These are phyloP conservation scores for Chlamydotis undulata DNA, from an alignment of 2,113 vertebrate genomes.

Conservation along the genomic window DNA sequence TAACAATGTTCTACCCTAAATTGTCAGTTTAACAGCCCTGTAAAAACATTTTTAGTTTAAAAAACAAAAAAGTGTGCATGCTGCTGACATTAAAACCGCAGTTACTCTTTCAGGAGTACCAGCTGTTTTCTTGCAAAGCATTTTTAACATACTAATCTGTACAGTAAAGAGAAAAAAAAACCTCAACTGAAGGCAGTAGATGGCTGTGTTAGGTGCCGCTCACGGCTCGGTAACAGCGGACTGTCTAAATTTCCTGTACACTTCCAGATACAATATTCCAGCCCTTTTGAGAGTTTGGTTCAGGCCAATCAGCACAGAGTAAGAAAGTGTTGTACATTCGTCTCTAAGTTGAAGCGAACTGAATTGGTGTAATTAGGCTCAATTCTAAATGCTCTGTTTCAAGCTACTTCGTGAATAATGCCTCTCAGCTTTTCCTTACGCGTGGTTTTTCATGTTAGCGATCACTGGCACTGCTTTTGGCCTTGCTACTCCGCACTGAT, in stretches of 20 bases:
- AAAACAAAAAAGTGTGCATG: constrained; percentile 46
- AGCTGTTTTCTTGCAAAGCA: constrained; percentile 26
- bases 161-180: neutral
- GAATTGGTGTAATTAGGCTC: constrained; percentile 31
- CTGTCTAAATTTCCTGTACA: neutral
- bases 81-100: constrained; percentile 54
- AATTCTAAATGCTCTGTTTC: constrained; percentile 7
- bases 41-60: constrained; percentile 53
- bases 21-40: constrained; percentile 62
- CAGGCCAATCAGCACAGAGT: constrained; percentile 38
- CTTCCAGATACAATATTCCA: constrained; percentile 39
- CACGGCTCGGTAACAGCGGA: neutral
- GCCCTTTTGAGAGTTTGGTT: constrained; percentile 65
- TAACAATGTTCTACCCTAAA: constrained; percentile 70
- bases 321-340: neutral
- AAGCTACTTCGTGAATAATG: neutral
- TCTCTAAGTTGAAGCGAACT: constrained; percentile 36
- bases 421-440: constrained; percentile 9
- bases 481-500: constrained; percentile 17
- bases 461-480: constrained; percentile 21
- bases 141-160: constrained; percentile 11
- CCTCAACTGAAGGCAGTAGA: constrained; percentile 44
- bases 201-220: constrained; percentile 10
- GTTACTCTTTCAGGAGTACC: constrained; percentile 44
- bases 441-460: neutral